Percentiles rank a stretch among this genome's conserved stretches.
These are phyloP conservation scores for Rhinichthys osculus DNA, from an alignment of 2,797 vertebrate genomes.

Conservation along the genomic window DNA sequence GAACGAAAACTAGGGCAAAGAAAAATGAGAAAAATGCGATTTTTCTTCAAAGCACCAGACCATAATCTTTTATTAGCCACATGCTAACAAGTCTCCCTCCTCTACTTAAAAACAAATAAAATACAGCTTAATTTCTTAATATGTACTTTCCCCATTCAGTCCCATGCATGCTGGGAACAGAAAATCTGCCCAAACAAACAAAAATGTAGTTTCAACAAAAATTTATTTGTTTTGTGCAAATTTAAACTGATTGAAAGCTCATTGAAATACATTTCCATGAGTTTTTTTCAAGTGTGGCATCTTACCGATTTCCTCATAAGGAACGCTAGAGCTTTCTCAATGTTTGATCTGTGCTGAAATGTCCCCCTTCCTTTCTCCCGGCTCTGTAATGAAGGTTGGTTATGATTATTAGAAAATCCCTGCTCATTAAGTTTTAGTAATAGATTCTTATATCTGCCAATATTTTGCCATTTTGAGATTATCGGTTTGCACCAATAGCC, in stretches of 20 bases:
- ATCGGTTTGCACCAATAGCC: not conserved
- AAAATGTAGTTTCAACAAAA: not conserved
- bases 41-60: not conserved
- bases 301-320: constrained; percentile 90
- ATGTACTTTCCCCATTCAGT: not conserved
- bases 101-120: not conserved
- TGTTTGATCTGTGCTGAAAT: constrained; percentile 92
- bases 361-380: constrained; percentile 87
- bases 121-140: not conserved
- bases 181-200: not conserved
- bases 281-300: not conserved
- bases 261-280: not conserved
- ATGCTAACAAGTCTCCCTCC: not conserved
- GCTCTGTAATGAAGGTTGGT: constrained; percentile 72
- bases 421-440: not conserved
- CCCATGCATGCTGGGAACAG: not conserved
- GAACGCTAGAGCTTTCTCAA: constrained; percentile 90
- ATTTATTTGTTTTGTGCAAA: not conserved
- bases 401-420: not conserved
- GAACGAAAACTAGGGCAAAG: not conserved
- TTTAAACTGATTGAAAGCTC: not conserved
- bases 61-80: not conserved
- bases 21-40: not conserved
- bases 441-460: not conserved
- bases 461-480: not conserved